Base-by-base conservation (phyloP, 2,797 vertebrate species). In the Rhinophrynus dorsalis region DNA sequence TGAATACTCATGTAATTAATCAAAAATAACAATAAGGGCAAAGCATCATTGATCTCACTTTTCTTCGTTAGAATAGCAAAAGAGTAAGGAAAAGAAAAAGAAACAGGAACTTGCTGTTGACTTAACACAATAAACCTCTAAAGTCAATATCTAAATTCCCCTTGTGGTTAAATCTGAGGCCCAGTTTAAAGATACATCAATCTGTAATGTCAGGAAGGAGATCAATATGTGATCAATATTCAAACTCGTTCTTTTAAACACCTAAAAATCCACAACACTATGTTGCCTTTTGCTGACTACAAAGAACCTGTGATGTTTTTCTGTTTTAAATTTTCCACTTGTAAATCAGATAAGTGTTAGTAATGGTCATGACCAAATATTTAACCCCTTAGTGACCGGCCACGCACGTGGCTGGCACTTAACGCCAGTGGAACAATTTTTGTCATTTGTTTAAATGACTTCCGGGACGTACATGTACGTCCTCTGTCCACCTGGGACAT, bases 111-210 rank as follows among this genome's bases (percentile, higher is more conserved):
- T 86, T 89, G 90, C 86, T 84, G 77, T 83, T 84, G 85, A 78
- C 79, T 78, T 82, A 71, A 79, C 29, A 66, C 81, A 82, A 87
- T 86, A 88, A 90, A 88, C 83, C 84, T 86, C 75, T 71, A 74
- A 81, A 91, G 90, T 92, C 89, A 82, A 92, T 90, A 90, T 80
- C 72, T 80, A 79, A 47, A 90, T 91, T 92, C 88, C 93, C 91
- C 84, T 85, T 85, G 89, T 89, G 92, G 87, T 82, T 82, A 81
- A 80, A 83, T 86, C 85, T 79, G 84, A 90, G 87, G 88, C 81
- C 77, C 75, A 81, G 83, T 92, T 93, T 93, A 92, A 88, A 93
- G 89, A 94, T 89, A 92, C 90, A 90, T 93, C 91, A 92, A 90
- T 95, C 90, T 90, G 85, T 76, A 80, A 89, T 92, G 92, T 91